Base-by-base conservation (phyloP, 2,888 invertebrate genomes). In the Portevinia maculata region DNA sequence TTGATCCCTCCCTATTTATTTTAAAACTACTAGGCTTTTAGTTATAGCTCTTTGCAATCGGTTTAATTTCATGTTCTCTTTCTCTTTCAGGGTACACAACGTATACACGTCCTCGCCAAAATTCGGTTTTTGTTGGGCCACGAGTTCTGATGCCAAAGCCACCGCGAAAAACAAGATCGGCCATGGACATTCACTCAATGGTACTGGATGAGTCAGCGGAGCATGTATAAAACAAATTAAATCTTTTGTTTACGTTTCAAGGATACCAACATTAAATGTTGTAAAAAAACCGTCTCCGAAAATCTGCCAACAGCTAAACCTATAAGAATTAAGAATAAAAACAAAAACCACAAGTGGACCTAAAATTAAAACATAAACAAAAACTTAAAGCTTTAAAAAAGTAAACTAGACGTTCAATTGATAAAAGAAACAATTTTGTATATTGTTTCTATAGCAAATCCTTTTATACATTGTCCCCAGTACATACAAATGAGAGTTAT, bases 121-220 rank as follows among this genome's bases (percentile, higher is more conserved):
- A 97, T 91, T 97, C 97, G 3, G 96, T 97, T 13, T 97, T 97
- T 91, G 96, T 96, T 32, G 95, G 96, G 74, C 92, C 93, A 34
- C 93, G 94, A 57, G 92, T 95, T 67, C 92, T 94, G 81, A 93
- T 94, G 11, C 93, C 93, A 75, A 93, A 93, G 85, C 93, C 94
- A 0, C 95, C 96, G 0, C 92, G 97, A 9, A 94, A 96, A 79
- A 95, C 95, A 4, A 95, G 96, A 86, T 96, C 96, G 37, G 97
- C 96, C 1, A 94, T 96, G 86, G 96, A 97, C 88, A 93, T 97
- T 11, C 96, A 96, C 87, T 95, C 95, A 24, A 91, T 96, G 87
- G 90, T 94, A 86, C 86, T 94, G 87, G 89, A 92, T 86, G 90
- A 89, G 85, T 86, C 87, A 34, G 90, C 89, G 60, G 90, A 89